Base-by-base conservation (phyloP, 2,797 vertebrate genomes). In the Myoxocephalus aenaeus region DNA sequence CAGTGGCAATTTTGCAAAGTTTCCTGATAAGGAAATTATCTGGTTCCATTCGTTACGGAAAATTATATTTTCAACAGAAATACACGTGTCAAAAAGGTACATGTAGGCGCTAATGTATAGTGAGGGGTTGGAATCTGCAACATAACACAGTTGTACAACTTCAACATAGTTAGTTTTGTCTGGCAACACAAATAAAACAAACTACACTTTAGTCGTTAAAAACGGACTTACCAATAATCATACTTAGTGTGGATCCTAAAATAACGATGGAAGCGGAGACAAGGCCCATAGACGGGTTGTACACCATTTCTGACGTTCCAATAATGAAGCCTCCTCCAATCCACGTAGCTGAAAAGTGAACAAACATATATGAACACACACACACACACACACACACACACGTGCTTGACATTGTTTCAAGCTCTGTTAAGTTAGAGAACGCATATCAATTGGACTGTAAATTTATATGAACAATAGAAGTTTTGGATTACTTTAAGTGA, bases 211-310 rank as follows among this genome's bases (percentile, higher is more conserved):
- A 84, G 50, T 53, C 1, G 8, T 51, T 51, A 2, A n/a, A 22
- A 22, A 51, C n/a, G 20, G 48, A 22, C 50, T 53, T 25, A 53
- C 50, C 50, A 42, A 63, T 4, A 42, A 42, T 42, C 36, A 63
- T 25, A 61, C 0, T 14, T 32, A 61, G n/a, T 40, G 0, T 1
- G 0, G 1, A 11, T 38, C 58, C 58, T n/a, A 38, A 13, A 7
- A 59, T n/a, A n/a, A 13, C 38, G 32, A 9, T 59, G 32, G 58
- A 59, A 40, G 1, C 13, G 36, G n/a, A 25, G 14, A 42, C 25
- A 15, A 62, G 38, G n/a, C 59, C 59, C 38, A 17, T 25, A 1
- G 59, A 63, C 13, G 59, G 59, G 13, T 42, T 0, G 22, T 63
- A 42, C 38, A 63, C 36, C 7, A 44, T 11, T 1, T 62, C 38